Evolutionary conservation across 2,888 invertebrate species (phyloP), one percentile per base, ranked within the genome.

Genomic region (Leucophora obtusa): DNA sequence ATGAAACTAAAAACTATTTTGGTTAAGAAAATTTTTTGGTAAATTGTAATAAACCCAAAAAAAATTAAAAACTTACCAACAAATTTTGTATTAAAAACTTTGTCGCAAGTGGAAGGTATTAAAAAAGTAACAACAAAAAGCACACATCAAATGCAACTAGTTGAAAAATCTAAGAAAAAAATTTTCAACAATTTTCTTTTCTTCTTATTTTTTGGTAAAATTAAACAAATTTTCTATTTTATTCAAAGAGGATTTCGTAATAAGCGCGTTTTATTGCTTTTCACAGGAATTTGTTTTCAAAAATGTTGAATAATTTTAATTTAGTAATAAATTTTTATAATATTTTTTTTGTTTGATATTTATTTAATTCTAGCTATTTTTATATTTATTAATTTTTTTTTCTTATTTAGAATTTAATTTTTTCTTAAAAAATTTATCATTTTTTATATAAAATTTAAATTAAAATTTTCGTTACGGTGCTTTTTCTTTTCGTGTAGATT

Each of bases 141-240:
- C 80, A 77, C 65, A 79, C 82, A 82, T 82, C 82, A 82, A 82
- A 82, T 79, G 82, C 82, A 82, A 79, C 72, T 73, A 38, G 75
- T 74, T 73, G 69, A 54, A 50, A 60, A 51, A 56, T 24, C n/a
- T 43, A 62, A 50, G 28, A 14, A 50, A n/a, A 11, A 35, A 70
- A 38, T 9, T 54, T 28, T 65, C 3, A 56, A 54, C 5, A 54
- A 10, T 54, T 58, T 72, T 63, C n/a, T 47, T 54, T 43, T 63
- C 51, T n/a, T 35, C 14, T 62, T 58, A 21, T 18, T 47, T 17
- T 56, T 53, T 51, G 14, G 28, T 51, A 51, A 69, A 17, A 28
- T 28, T 62, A 33, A 58, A 59, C 14, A 65, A 59, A 70, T 50
- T 17, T 58, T 21, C 63, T 50, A 47, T 33, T 66, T 38, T 11